Evolutionary conservation across 2,113 vertebrate genomes (phyloP), one percentile per base, ranked within the genome.

Genomic region (Bufo gargarizans): DNA sequence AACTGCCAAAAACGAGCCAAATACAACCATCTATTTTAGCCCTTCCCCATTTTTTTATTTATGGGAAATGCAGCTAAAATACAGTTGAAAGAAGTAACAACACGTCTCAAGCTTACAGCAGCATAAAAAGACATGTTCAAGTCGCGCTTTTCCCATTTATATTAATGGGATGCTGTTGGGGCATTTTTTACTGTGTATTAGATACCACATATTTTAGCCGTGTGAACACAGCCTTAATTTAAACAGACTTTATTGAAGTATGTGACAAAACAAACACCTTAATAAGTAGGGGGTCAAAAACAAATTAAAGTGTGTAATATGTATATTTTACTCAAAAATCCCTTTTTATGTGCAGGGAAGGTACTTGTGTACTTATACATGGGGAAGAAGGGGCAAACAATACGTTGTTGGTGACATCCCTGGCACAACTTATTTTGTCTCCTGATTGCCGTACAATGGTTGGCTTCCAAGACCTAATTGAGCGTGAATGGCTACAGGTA

Each of bases 401-500:
- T 11, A 96, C 95, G 0, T 91, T 97, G 91, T 93, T 97, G 85
- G 93, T 97, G 90, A 97, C 96, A 0, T 95, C 95, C 17, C 90
- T 98, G 90, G 95, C 95, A 1, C 96, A 97, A 90, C 90, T 99
- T 78, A 97, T 97, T 91, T 93, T 97, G 92, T 96, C 97, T 55
- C 96, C 96, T 0, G 50, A 89, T 47, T 96, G 95, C 90, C 93
- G 94, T 76, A 97, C 95, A 0, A 90, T 97, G 82, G 17, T 7
- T 20, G 97, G 97, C 0, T 98, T 97, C 94, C 94, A 97, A 92
- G 93, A 81, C n/a, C 94, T 98, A 89, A 92, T 97, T 88, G 94
- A 97, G 87, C 90, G 94, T 56, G 97, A 98, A 50, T 97, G 96
- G 97, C 91, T 98, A n/a, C 87, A 97, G 95, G 97, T 97, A 91